phyloP scores from a whole-genome alignment of 1,140 invertebrate genomes.

The Kradibia gibbosae region DNA sequence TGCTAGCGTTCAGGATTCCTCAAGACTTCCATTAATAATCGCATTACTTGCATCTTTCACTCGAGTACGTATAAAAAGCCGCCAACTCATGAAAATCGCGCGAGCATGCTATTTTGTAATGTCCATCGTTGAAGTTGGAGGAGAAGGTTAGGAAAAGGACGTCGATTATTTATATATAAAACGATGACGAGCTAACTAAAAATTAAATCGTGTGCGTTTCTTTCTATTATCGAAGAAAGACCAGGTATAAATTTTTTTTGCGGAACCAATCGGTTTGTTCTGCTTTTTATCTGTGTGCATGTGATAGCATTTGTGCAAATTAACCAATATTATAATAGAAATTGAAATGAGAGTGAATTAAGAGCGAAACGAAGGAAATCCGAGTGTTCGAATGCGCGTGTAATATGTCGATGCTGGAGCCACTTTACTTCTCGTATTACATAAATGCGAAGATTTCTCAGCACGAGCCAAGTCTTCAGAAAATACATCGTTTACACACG shows the following conservation, averaged over 20 bases:
- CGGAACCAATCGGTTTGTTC: too few species aligned
- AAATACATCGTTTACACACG: conserved; percentile 21
- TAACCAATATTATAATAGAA: background rate
- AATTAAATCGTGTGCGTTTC: too few species aligned
- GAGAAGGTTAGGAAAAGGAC: too few species aligned
- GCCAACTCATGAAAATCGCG: background rate
- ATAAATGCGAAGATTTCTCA: background rate
- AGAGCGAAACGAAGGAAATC: background rate
- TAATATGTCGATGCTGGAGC: background rate
- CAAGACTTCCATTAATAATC: background rate
- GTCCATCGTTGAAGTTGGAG: too few species aligned
- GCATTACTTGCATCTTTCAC: conserved; percentile 23
- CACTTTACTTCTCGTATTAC: conserved; percentile 17
- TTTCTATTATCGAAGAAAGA: too few species aligned
- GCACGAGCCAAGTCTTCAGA: background rate
- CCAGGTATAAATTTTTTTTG: too few species aligned
- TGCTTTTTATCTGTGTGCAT: too few species aligned
- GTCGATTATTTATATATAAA: too few species aligned
- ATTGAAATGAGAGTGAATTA: conserved; percentile 32
- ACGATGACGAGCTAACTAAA: too few species aligned
- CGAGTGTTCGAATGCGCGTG: background rate
- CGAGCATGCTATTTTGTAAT: too few species aligned
- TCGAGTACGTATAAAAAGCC: background rate
- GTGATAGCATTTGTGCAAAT: too few species aligned
- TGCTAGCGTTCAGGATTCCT: background rate